A percentile compares a stretch with the other conserved stretches of the same genome.
These are phyloP conservation scores for Seriola dumerili DNA, from an alignment of 2,113 vertebrate species.

Conservation along the genomic window DNA sequence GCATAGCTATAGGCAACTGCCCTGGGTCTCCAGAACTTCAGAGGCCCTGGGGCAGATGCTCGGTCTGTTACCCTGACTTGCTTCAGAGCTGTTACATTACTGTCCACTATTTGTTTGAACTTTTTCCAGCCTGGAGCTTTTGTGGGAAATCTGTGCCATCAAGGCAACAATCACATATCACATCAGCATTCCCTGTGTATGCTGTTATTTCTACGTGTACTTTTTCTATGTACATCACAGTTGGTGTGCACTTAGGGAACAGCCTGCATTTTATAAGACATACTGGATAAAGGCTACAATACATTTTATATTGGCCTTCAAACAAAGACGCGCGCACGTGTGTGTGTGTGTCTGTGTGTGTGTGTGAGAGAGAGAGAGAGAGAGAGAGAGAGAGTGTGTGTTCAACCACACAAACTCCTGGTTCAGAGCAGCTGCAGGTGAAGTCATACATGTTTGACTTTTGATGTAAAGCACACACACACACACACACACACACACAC, in stretches of 20 bases:
- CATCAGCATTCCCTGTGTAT: background rate
- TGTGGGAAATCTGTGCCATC: too few relatives aligned
- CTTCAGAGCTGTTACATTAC: too few relatives aligned
- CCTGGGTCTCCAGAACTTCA: too few relatives aligned
- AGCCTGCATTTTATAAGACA: background rate
- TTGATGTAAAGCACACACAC: conserved; percentile 26
- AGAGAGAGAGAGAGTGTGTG: background rate
- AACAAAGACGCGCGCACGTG: background rate
- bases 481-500: too few relatives aligned
- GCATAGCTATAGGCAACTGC: too few relatives aligned
- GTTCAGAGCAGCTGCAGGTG: background rate
- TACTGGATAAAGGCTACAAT: background rate
- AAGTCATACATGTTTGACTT: conserved; percentile 25
- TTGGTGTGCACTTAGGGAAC: background rate
- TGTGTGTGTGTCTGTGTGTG: background rate
- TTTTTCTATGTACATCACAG: background rate
- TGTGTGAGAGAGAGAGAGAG: too few relatives aligned
- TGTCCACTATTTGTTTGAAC: too few relatives aligned
- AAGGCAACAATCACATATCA: too few relatives aligned
- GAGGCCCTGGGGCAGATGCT: too few relatives aligned
- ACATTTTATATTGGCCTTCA: background rate
- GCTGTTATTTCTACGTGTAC: background rate
- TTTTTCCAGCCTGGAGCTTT: background rate
- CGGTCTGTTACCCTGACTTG: too few relatives aligned
- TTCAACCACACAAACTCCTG: background rate